These are phyloP conservation scores for Oryzias sinensis DNA, from an alignment of 2,797 vertebrate species.

Conservation along the genomic window DNA sequence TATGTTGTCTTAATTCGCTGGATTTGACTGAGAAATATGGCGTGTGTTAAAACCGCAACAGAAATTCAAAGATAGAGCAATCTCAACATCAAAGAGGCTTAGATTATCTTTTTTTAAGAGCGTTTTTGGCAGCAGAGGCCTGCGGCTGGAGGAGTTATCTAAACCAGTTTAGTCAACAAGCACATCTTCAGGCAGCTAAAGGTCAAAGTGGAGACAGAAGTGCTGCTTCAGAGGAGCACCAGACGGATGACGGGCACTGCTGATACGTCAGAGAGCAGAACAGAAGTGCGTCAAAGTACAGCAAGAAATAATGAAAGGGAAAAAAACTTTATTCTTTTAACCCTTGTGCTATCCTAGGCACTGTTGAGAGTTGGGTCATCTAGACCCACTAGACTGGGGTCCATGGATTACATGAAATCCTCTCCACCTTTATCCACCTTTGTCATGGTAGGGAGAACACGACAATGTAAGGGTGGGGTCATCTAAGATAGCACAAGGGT, in stretches of 20 bases:
- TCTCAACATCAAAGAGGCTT: conserved; percentile 7
- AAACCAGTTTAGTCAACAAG: conserved; percentile 21
- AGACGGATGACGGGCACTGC: background rate
- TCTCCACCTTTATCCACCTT: no score
- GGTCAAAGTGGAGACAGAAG: conserved; percentile 29
- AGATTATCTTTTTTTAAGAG: conserved; percentile 16
- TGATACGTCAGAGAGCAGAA: background rate
- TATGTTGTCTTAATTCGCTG: no score
- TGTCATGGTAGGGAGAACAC: no score
- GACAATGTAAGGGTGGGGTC: no score
- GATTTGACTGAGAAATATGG: no score
- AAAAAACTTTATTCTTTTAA: background rate
- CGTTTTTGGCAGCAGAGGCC: conserved; percentile 16
- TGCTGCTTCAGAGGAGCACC: conserved; percentile 10
- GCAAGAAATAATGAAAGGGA: background rate
- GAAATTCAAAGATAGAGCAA: background rate
- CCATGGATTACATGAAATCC: no score
- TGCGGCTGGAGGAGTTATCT: conserved; percentile 26
- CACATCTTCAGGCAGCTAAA: conserved; percentile 14
- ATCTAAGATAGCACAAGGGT: no score
- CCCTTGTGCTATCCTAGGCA: no score
- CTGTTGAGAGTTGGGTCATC: no score
- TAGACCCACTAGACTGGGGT: no score
- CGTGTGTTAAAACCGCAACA: no score
- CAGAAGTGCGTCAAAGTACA: background rate